Evolutionary conservation across 2,113 vertebrate genomes (phyloP).

Genomic region (Bombycilla garrulus): DNA sequence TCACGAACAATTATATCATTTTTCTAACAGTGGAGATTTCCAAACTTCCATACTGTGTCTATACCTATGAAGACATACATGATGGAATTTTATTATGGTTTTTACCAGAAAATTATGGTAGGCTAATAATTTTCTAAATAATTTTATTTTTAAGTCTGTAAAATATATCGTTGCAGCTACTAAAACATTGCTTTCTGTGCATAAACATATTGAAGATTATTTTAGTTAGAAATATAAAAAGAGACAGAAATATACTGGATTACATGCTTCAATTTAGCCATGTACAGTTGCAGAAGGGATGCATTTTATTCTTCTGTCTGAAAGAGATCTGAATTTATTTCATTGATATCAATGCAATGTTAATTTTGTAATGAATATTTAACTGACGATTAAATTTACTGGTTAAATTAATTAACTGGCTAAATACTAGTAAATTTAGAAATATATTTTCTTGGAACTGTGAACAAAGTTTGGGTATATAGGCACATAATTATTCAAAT

Average conservation of each 20-base stretch:
- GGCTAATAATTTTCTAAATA: background rate
- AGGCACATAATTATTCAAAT: background rate
- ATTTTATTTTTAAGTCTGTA: background rate
- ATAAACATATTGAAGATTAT: background rate
- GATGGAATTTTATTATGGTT: background rate
- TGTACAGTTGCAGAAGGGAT: background rate
- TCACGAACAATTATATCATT: background rate
- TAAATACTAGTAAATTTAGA: background rate
- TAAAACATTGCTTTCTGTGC: background rate
- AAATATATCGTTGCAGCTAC: background rate
- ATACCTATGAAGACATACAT: background rate
- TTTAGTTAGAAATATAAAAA: background rate
- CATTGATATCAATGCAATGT: background rate
- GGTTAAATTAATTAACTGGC: background rate
- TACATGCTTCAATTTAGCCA: background rate
- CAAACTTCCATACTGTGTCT: background rate
- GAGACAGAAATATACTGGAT: background rate
- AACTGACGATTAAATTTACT: background rate
- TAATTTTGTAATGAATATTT: background rate
- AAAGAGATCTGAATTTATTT: background rate
- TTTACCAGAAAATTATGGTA: background rate
- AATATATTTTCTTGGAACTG: background rate
- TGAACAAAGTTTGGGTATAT: background rate
- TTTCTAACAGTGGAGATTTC: background rate
- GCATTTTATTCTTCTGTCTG: background rate